Conservation (phyloP, 2,113 vertebrate genomes). For the Scatophagus argus region DNA sequence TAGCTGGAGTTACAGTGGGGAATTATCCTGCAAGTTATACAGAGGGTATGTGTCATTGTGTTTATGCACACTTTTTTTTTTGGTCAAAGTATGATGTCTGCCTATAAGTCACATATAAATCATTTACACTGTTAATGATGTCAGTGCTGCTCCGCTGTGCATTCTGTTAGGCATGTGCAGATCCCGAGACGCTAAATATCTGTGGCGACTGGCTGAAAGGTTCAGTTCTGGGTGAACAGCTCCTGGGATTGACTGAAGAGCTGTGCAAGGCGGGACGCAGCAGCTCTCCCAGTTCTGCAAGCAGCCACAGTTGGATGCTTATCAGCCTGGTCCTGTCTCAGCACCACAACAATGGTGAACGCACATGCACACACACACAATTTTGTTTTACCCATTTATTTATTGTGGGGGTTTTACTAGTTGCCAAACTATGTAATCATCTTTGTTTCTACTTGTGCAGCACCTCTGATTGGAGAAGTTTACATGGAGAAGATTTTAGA, state of each 20-base stretch:
- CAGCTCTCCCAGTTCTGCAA: slow-evolving; percentile 64
- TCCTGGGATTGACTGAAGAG: slow-evolving; percentile 87
- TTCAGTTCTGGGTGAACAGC: slow-evolving; percentile 88
- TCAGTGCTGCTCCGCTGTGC: neutral
- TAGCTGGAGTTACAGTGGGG: slow-evolving; percentile 91
- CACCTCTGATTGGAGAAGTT: slow-evolving; percentile 89
- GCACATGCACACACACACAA: neutral
- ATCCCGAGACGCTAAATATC: slow-evolving; percentile 81
- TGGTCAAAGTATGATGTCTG: neutral
- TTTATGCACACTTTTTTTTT: neutral
- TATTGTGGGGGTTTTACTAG: neutral
- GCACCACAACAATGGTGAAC: slow-evolving; percentile 88
- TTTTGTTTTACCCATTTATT: too few species aligned
- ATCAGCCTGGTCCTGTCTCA: slow-evolving; percentile 93
- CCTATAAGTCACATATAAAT: neutral
- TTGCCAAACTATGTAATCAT: neutral
- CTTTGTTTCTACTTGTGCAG: slow-evolving; percentile 71
- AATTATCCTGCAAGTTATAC: slow-evolving; percentile 90
- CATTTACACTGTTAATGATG: neutral
- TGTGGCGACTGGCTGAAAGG: slow-evolving; percentile 92
- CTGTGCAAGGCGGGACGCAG: slow-evolving; percentile 85
- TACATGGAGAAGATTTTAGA: slow-evolving; percentile 93
- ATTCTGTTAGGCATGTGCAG: slow-evolving; percentile 87
- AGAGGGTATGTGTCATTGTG: slow-evolving; percentile 86
- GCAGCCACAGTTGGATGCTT: slow-evolving; percentile 89